Conservation (phyloP, 2,113 vertebrate species). For the Cepphus grylle region DNA sequence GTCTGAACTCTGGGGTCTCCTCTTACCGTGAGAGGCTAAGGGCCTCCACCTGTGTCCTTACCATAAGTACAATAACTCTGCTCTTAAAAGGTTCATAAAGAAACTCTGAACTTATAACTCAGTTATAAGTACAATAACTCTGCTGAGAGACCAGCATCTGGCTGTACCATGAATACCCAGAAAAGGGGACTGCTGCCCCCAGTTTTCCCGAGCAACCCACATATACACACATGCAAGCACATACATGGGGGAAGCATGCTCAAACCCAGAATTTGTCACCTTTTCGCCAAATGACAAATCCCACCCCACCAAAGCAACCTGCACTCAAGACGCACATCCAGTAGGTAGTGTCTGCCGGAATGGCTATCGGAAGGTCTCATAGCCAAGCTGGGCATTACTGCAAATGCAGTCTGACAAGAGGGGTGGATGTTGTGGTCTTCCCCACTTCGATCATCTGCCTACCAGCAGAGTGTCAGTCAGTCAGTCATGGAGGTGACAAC, state of each 20-base stretch:
- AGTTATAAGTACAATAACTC: background rate
- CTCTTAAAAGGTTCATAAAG: background rate
- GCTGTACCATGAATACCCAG: background rate
- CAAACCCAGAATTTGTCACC: background rate
- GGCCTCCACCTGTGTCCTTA: background rate
- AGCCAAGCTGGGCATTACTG: background rate
- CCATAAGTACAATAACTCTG: background rate
- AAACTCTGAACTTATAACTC: background rate
- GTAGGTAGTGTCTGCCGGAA: background rate
- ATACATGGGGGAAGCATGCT: background rate
- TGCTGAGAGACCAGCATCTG: background rate
- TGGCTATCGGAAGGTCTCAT: background rate
- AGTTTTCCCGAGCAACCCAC: background rate
- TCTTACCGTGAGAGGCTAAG: background rate
- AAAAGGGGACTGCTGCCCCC: background rate
- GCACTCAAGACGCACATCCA: rapidly evolving
- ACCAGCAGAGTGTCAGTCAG: background rate
- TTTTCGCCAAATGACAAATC: background rate
- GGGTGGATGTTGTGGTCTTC: background rate
- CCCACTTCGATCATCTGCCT: background rate
- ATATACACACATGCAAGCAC: conserved; percentile 18
- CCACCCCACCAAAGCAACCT: background rate
- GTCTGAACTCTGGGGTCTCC: background rate
- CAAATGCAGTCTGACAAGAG: background rate
- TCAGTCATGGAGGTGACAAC: background rate